Evolutionary conservation across 2,888 invertebrate genomes (phyloP).

Genomic region (Lepidochrysops patricia): DNA sequence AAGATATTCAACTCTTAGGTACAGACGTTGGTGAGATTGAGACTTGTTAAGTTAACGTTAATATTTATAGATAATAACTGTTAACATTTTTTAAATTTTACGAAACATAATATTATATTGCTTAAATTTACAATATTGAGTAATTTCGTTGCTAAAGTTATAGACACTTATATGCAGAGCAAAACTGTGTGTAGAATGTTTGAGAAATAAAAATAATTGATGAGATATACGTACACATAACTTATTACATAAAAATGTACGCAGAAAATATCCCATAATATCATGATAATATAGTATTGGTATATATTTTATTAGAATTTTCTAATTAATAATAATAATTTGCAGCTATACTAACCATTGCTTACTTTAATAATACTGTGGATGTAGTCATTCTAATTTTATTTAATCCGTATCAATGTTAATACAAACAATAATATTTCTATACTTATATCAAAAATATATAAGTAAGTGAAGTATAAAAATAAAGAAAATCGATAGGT

Average conservation of each 20-base stretch:
- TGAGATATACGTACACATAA: neutral
- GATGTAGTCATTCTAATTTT: neutral
- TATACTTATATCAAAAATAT: no score
- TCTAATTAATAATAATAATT: conserved; percentile 5
- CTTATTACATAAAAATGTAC: neutral
- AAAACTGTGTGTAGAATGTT: no score
- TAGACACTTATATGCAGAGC: no score
- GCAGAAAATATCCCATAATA: neutral
- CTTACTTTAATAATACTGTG: conserved; percentile 17
- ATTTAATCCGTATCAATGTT: neutral
- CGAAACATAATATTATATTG: neutral
- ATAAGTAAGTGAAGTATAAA: no score
- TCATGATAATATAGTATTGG: neutral
- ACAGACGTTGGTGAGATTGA: no score
- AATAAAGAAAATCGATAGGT: no score
- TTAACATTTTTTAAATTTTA: neutral
- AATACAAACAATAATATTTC: no score
- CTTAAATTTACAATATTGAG: neutral
- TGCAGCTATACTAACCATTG: conserved; percentile 20
- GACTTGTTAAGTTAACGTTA: neutral
- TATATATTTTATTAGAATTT: neutral
- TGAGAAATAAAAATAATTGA: neutral
- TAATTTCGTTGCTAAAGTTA: conserved; percentile 1
- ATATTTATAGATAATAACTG: neutral
- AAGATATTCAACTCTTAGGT: no score